Evolutionary conservation across 2,888 invertebrate genomes (phyloP).

Genomic region (Lypha dubia): DNA sequence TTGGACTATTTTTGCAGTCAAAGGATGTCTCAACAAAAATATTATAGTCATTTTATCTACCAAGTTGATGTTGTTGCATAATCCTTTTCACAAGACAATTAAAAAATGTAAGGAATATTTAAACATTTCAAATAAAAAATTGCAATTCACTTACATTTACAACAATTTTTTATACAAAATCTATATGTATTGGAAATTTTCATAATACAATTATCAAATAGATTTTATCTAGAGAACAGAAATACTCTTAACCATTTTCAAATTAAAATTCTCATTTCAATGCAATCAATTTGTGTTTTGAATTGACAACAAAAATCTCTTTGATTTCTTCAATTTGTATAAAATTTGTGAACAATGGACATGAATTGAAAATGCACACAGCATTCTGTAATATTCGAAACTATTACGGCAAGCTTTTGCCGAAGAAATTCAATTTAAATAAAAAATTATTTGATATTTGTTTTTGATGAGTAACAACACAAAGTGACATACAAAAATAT

Average conservation of each 20-base stretch:
- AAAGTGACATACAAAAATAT: neutral
- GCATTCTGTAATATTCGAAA: neutral
- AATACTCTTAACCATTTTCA: neutral
- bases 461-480: neutral
- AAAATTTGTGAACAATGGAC: neutral
- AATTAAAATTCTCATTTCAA: conserved; percentile 3
- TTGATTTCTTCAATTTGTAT: conserved; percentile 29
- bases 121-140: neutral
- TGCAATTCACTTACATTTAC: neutral
- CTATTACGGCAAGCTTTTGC: neutral
- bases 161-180: neutral
- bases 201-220: conserved; percentile 10
- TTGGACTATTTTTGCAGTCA: too few species aligned
- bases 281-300: conserved; percentile 13
- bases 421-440: neutral
- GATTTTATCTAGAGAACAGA: neutral
- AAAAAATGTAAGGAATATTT: neutral
- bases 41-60: too few species aligned
- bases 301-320: conserved; percentile 8
- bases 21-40: too few species aligned
- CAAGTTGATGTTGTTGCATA: too few species aligned
- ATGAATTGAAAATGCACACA: conserved; percentile 9
- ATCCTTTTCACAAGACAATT: too few species aligned
- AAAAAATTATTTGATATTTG: neutral
- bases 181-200: neutral